Conservation (phyloP, 2,113 vertebrate species). For the Podocnemis expansa region DNA sequence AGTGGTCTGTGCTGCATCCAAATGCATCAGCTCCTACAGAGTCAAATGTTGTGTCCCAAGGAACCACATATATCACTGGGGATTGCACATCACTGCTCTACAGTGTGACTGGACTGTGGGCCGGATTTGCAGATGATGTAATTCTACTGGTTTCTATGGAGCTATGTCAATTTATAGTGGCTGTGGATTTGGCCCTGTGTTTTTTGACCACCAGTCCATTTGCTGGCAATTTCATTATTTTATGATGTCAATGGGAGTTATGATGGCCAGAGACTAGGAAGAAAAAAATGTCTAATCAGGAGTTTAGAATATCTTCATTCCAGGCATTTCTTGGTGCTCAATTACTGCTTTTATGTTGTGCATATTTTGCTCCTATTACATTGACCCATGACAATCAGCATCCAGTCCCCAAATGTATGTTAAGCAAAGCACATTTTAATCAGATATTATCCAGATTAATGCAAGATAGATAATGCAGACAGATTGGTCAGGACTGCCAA, state of each 20-base stretch:
- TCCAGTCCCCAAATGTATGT: neutral
- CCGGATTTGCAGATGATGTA: neutral
- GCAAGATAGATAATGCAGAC: neutral
- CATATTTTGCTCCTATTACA: neutral
- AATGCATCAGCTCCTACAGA: neutral
- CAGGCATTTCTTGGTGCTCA: neutral
- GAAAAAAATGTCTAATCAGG: neutral
- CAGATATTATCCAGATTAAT: neutral
- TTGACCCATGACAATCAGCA: neutral
- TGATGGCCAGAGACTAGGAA: neutral
- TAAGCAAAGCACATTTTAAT: neutral
- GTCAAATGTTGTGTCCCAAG: neutral
- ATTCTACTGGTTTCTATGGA: neutral
- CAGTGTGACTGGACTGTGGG: neutral
- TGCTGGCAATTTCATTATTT: accelerated
- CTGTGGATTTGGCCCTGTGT: accelerated
- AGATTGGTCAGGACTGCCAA: neutral
- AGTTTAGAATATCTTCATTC: neutral
- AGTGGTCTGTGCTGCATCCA: neutral
- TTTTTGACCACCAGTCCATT: neutral
- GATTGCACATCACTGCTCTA: neutral
- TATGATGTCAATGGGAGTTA: neutral
- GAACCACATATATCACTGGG: neutral
- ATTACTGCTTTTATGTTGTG: neutral
- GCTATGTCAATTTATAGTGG: neutral